A percentile compares a stretch with the other conserved stretches of the same genome.
phyloP scores from a whole-genome alignment of 2,888 invertebrate genomes.

The Caenorhabditis sp. region DNA sequence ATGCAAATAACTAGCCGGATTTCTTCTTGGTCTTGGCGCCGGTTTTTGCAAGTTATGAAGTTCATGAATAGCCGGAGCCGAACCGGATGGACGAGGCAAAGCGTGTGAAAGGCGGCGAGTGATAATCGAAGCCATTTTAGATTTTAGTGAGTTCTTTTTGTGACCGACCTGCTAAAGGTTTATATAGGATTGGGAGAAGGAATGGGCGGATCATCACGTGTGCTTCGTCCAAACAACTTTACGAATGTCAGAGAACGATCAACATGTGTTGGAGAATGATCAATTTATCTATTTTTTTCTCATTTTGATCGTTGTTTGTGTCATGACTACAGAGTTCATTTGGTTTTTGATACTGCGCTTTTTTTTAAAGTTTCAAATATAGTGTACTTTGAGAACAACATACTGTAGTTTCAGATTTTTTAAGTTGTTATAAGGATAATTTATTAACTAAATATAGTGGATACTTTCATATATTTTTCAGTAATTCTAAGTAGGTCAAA shows the following conservation, averaged over 20 bases:
- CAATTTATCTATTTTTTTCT: neutral
- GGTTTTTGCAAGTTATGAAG: neutral
- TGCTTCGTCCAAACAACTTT: constrained; percentile 7
- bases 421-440: too few species aligned
- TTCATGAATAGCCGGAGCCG: neutral
- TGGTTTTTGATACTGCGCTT: neutral
- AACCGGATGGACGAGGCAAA: neutral
- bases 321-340: neutral
- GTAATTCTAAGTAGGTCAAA: too few species aligned
- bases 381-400: too few species aligned
- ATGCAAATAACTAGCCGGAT: constrained; percentile 56
- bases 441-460: too few species aligned
- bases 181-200: neutral
- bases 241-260: constrained; percentile 13
- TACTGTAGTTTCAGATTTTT: too few species aligned
- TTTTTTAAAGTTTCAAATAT: too few species aligned
- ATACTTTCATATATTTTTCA: too few species aligned
- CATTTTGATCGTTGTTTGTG: neutral
- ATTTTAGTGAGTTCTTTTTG: neutral
- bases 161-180: neutral
- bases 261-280: constrained; percentile 9
- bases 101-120: constrained; percentile 27
- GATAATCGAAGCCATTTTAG: constrained; percentile 26
- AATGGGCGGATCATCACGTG: neutral
- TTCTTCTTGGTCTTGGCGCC: neutral